Evolutionary conservation across 2,113 vertebrate species (phyloP).

Genomic region (Shinisaurus crocodilurus): DNA sequence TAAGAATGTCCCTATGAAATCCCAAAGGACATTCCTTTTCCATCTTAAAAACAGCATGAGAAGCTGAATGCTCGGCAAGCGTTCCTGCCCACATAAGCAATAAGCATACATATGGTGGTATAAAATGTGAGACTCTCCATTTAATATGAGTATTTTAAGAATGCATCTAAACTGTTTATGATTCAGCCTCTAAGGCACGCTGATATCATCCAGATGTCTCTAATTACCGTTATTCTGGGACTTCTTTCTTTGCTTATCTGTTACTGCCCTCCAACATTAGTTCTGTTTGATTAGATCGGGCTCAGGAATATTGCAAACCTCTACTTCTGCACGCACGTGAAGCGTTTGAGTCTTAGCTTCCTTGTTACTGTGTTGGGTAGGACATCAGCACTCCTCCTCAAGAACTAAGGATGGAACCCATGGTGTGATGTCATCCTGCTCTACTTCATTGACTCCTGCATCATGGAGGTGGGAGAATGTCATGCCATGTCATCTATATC

Average conservation of each 20-base stretch:
- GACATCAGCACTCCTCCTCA: background rate
- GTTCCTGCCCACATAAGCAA: background rate
- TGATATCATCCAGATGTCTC: conserved; percentile 65
- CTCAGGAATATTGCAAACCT: conserved; percentile 36
- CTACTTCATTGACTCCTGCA: too few relatives aligned
- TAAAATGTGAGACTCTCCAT: background rate
- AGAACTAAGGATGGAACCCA: background rate
- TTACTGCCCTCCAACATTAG: conserved; percentile 57
- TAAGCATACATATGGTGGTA: background rate
- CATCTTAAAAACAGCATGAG: conserved; percentile 6
- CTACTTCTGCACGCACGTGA: conserved; percentile 30
- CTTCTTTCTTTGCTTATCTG: conserved; percentile 65
- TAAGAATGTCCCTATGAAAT: conserved; percentile 36
- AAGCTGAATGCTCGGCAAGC: conserved; percentile 25
- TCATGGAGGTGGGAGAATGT: too few relatives aligned
- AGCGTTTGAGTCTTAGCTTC: conserved; percentile 35
- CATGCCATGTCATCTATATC: background rate
- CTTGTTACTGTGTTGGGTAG: background rate
- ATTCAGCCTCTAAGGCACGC: conserved; percentile 40
- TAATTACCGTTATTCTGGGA: conserved; percentile 56
- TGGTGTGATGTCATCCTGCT: background rate
- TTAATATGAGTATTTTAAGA: background rate
- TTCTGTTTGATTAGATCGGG: conserved; percentile 71
- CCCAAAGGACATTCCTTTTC: conserved; percentile 28
- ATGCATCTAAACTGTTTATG: conserved; percentile 4